A percentile compares a stretch with the other conserved stretches of the same genome.
Conservation (phyloP, 2,888 invertebrate species). For the Ophraella communa region DNA sequence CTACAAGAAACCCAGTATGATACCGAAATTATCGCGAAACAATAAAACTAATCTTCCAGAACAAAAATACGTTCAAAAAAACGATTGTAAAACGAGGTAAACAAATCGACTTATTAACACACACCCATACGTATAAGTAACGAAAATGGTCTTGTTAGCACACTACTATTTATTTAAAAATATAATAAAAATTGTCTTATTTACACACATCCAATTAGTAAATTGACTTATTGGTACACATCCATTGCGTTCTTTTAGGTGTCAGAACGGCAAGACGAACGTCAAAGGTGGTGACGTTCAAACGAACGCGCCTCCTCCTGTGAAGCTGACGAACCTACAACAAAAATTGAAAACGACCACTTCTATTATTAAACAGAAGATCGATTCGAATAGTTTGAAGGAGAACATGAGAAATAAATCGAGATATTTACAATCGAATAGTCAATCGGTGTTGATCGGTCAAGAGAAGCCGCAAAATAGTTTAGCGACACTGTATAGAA, state of each 20-base stretch:
- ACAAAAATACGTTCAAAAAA: not conserved
- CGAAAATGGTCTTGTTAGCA: too few species aligned
- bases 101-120: too few species aligned
- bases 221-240: too few species aligned
- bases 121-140: too few species aligned
- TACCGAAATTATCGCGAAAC: constrained; percentile 19
- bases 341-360: constrained; percentile 34
- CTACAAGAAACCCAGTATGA: constrained; percentile 25
- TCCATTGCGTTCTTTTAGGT: not conserved
- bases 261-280: not conserved
- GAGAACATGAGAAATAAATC: not conserved
- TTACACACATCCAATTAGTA: too few species aligned
- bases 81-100: too few species aligned
- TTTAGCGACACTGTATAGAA: constrained; percentile 31
- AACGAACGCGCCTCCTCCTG: not conserved
- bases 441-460: not conserved
- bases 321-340: constrained; percentile 19
- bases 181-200: too few species aligned
- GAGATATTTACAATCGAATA: not conserved
- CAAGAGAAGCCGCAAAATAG: constrained; percentile 5
- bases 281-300: not conserved
- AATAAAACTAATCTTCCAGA: not conserved
- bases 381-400: constrained; percentile 22
- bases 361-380: constrained; percentile 28
- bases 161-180: too few species aligned